phyloP scores from a whole-genome alignment of 2,797 vertebrate species.

The Halcyon chelicuti region DNA sequence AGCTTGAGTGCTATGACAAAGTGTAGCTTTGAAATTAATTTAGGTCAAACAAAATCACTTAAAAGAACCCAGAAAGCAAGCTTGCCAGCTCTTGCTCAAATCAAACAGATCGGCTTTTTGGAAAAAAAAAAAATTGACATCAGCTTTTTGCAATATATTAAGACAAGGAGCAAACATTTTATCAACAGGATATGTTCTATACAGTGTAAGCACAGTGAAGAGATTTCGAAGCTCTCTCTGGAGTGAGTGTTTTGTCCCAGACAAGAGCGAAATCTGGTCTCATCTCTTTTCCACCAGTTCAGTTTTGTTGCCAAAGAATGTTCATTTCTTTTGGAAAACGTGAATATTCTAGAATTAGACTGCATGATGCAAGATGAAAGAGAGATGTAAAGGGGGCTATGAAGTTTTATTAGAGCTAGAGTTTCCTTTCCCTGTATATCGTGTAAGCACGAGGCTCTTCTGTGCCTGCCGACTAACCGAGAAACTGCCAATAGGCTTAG shows the following conservation, averaged over 20 bases:
- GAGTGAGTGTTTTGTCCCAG: neutral
- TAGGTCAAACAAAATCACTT: neutral
- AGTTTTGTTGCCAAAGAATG: neutral
- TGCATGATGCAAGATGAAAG: neutral
- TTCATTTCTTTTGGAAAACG: neutral
- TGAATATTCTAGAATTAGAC: neutral
- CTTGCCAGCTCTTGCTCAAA: neutral
- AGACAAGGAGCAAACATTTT: neutral
- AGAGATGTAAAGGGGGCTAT: neutral
- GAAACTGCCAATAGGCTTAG: neutral
- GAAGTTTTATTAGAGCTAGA: neutral
- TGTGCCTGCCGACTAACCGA: neutral
- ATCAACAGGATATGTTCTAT: neutral
- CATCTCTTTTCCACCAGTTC: neutral
- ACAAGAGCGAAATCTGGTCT: neutral
- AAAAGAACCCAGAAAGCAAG: neutral
- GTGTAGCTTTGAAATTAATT: slow-evolving; percentile 3
- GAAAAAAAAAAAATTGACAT: neutral
- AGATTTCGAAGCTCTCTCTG: neutral
- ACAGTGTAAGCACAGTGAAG: neutral
- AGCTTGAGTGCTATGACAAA: neutral
- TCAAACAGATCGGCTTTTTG: neutral
- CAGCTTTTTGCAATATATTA: neutral
- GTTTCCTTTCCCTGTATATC: neutral
- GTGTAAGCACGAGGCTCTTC: neutral